Evolutionary conservation across 2,113 vertebrate genomes (phyloP).

Genomic region (Microtus ochrogaster): DNA sequence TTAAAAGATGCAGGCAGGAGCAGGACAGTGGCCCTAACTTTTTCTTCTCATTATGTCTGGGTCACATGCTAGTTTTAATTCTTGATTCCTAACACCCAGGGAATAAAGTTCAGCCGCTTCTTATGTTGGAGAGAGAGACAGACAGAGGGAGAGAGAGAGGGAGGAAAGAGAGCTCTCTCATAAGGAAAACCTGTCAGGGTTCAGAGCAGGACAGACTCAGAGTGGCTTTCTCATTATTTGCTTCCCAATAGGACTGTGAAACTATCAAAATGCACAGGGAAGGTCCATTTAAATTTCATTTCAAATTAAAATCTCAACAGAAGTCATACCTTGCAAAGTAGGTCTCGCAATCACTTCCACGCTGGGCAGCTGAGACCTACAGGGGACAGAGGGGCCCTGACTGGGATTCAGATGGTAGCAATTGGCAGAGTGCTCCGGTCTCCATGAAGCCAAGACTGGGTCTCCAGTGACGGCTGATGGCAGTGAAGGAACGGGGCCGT

Average conservation of each 20-base stretch:
- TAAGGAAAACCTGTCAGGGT: slow-evolving; percentile 54
- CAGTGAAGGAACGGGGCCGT: accelerated
- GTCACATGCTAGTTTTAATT: slow-evolving; percentile 72
- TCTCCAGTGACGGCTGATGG: background rate
- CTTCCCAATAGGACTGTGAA: slow-evolving; percentile 40
- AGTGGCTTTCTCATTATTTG: background rate
- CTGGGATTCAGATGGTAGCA: background rate
- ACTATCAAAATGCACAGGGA: slow-evolving; percentile 24
- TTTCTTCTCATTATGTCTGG: slow-evolving; percentile 45
- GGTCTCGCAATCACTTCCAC: slow-evolving; percentile 1
- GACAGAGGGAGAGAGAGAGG: background rate
- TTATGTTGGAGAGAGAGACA: background rate
- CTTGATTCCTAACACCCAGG: slow-evolving; percentile 55
- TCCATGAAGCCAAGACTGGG: background rate
- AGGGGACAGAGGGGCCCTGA: background rate
- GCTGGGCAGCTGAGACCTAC: background rate
- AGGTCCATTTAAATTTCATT: slow-evolving; percentile 45
- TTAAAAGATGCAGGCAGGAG: background rate
- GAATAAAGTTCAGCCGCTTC: slow-evolving; percentile 28
- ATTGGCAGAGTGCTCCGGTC: background rate
- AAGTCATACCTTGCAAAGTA: slow-evolving; percentile 54
- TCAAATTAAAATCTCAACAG: slow-evolving; percentile 67
- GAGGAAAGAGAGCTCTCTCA: background rate
- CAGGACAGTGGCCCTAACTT: background rate
- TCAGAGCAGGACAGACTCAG: background rate